Percentiles rank a stretch among this genome's conserved stretches.
Conservation (phyloP, 35 echinoderm and acorn worm species). For the Ophiothrix spiculata region DNA sequence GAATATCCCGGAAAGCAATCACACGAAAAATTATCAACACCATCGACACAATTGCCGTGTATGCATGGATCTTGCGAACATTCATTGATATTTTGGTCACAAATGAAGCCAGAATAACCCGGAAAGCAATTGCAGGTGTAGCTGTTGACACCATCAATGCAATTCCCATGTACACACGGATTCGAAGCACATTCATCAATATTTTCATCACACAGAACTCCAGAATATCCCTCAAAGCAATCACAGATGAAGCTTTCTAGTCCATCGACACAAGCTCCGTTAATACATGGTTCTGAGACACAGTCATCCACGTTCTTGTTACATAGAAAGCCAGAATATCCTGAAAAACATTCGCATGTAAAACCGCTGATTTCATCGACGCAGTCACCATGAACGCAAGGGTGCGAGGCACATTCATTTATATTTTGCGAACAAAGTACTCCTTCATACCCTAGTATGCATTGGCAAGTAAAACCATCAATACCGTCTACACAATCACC, state of each 20-base stretch:
- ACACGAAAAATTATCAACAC: slow-evolving; percentile 73
- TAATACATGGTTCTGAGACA: slow-evolving; percentile 45
- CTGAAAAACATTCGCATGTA: slow-evolving; percentile 44
- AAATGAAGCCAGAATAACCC: slow-evolving; percentile 59
- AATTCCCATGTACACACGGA: slow-evolving; percentile 53
- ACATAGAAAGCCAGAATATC: slow-evolving; percentile 56
- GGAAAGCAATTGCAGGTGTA: slow-evolving; percentile 66
- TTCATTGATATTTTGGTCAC: slow-evolving; percentile 75
- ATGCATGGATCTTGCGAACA: slow-evolving; percentile 72
- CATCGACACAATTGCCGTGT: slow-evolving; percentile 79
- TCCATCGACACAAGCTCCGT: slow-evolving; percentile 51
- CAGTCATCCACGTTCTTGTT: slow-evolving; percentile 62
- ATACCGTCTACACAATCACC: too few species aligned
- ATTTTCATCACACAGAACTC: slow-evolving; percentile 46
- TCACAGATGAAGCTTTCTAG: slow-evolving; percentile 41
- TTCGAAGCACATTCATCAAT: slow-evolving; percentile 59
- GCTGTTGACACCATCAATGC: slow-evolving; percentile 29
- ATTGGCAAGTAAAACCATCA: too few species aligned
- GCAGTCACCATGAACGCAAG: slow-evolving; percentile 70
- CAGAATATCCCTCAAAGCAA: slow-evolving; percentile 47
- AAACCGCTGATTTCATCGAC: slow-evolving; percentile 47
- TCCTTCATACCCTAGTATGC: too few species aligned
- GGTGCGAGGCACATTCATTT: slow-evolving; percentile 61
- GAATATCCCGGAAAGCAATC: slow-evolving; percentile 56
- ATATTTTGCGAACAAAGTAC: slow-evolving; percentile 44